phyloP scores from a whole-genome alignment of 2,113 vertebrate genomes.

The Microcebus murinus region DNA sequence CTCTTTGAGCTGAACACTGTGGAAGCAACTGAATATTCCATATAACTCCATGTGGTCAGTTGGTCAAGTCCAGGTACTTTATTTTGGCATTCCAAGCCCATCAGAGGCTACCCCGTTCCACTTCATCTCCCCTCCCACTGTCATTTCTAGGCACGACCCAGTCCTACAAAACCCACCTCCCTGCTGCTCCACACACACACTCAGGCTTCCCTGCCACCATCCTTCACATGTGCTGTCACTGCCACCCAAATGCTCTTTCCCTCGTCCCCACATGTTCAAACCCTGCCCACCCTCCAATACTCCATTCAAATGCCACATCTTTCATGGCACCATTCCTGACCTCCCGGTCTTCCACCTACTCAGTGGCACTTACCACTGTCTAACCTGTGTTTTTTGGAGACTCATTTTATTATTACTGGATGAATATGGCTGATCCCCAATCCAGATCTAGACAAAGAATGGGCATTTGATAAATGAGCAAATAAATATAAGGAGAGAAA shows the following conservation, averaged over 20 bases:
- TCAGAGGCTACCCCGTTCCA: too few relatives aligned
- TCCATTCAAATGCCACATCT: background rate
- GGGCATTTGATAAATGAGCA: background rate
- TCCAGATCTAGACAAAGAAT: background rate
- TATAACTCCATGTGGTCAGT: background rate
- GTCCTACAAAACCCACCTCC: background rate
- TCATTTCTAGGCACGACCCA: background rate
- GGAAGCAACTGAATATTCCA: background rate
- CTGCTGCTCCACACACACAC: accelerated
- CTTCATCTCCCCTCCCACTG: background rate
- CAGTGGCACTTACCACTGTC: background rate
- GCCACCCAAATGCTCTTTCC: background rate
- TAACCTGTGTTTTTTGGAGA: background rate
- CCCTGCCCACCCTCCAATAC: background rate
- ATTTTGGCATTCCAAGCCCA: background rate
- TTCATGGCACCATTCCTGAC: background rate
- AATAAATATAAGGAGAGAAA: background rate
- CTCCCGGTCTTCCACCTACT: accelerated
- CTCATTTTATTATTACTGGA: background rate
- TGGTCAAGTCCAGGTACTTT: background rate
- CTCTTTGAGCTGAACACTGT: background rate
- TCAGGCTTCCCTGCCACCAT: background rate
- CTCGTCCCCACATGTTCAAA: background rate
- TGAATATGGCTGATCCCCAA: background rate
- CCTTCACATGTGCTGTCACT: background rate